phyloP scores from a whole-genome alignment of 2,888 invertebrate species.

The Lepidonotus clava region DNA sequence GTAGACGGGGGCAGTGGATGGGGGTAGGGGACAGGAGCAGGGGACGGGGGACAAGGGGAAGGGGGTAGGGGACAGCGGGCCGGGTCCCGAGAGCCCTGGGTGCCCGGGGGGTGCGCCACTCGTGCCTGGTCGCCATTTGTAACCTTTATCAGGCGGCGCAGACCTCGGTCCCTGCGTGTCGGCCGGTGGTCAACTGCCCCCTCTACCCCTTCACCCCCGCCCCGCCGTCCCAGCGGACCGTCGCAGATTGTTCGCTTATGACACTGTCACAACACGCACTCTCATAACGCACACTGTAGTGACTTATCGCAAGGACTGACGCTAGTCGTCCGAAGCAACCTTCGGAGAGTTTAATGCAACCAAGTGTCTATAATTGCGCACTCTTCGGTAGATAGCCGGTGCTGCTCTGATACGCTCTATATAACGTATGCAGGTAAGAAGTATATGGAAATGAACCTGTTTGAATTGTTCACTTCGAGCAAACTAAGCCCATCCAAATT shows the following conservation, averaged over 20 bases:
- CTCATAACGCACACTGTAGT: neutral
- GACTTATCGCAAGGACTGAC: neutral
- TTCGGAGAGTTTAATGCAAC: neutral
- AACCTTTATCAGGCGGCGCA: constrained; percentile 25
- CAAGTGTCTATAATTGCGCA: too few species aligned
- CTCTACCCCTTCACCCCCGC: neutral
- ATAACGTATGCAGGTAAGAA: too few species aligned
- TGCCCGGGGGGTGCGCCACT: neutral
- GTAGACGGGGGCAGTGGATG: too few species aligned
- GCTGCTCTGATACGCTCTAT: too few species aligned
- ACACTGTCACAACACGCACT: neutral
- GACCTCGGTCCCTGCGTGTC: constrained; percentile 19
- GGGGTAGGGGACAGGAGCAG: too few species aligned
- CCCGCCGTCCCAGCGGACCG: neutral
- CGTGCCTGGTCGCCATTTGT: constrained; percentile 34
- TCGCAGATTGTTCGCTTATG: neutral
- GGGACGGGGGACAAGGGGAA: too few species aligned
- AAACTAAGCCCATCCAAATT: too few species aligned
- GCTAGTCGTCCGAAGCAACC: neutral
- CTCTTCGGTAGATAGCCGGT: too few species aligned
- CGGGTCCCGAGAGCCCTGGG: neutral
- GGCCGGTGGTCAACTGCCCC: neutral
- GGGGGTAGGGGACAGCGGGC: too few species aligned
- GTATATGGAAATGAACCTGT: neutral
- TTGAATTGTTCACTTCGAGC: too few species aligned